These are phyloP conservation scores for Barypeithes pellucidus DNA, from an alignment of 2,888 invertebrate species.

Conservation along the genomic window DNA sequence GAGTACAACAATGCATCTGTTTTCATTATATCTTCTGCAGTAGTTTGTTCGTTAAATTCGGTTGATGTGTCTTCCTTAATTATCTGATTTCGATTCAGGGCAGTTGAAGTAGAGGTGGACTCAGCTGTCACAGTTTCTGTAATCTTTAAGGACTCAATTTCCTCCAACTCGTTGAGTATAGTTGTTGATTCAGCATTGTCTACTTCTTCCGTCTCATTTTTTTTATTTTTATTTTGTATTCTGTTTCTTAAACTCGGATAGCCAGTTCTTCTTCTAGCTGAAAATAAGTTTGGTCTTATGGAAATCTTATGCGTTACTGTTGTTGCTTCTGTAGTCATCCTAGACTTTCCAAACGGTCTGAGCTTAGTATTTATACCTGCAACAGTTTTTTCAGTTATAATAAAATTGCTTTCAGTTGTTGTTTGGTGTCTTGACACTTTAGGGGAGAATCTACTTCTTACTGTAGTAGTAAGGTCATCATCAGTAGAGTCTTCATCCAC, in stretches of 20 bases:
- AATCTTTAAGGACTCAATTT: constrained; percentile 41
- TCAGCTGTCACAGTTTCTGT: constrained; percentile 42
- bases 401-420: constrained; percentile 55
- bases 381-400: constrained; percentile 62
- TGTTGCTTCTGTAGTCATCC: constrained; percentile 63
- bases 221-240: constrained; percentile 60
- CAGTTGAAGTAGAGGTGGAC: constrained; percentile 31
- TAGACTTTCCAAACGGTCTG: constrained; percentile 65
- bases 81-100: constrained; percentile 16
- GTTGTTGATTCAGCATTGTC: constrained; percentile 56
- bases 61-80: constrained; percentile 58
- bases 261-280: constrained; percentile 64
- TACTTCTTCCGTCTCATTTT: constrained; percentile 56
- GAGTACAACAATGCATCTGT: constrained; percentile 72
- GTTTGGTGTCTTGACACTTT: constrained; percentile 66
- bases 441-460: constrained; percentile 67
- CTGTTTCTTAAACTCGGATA: constrained; percentile 62
- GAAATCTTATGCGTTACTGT: constrained; percentile 64
- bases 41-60: constrained; percentile 48
- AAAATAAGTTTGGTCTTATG: constrained; percentile 68
- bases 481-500: constrained; percentile 69
- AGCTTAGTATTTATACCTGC: constrained; percentile 64
- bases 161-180: constrained; percentile 50
- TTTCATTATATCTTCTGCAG: constrained; percentile 65
- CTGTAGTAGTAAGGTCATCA: constrained; percentile 57